Evolutionary conservation across 1,140 invertebrate genomes (phyloP), one percentile per base, ranked within the genome.

Genomic region (Anoplophora glabripennis): DNA sequence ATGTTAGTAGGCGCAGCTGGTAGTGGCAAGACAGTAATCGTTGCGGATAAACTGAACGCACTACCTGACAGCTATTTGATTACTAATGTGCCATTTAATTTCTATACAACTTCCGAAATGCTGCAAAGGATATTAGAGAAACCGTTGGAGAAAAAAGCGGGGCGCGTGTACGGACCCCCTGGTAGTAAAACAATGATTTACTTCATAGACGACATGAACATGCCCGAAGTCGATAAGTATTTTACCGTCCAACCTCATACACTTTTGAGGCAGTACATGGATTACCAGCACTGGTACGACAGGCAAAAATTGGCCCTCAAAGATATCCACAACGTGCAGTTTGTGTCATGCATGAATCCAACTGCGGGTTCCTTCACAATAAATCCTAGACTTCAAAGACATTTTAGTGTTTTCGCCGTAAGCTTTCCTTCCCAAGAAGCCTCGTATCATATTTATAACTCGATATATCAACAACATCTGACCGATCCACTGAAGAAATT

Each of bases 121-220:
- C 84, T 97, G 35, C 94, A 98, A 77, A 85, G 86, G 73, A 84
- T 95, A 37, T 79, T 98, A 33, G 95, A 98, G 73, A 92, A 93
- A 63, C 91, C 93, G 15, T 76, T 98, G 52, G 95, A 97, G 72
- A 97, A 96, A 78, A 98, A 98, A 77, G 92, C 94, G 1, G 94
- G 94, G 0, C 84, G 90, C 42, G 95, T 93, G 76, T 98, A 87
- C 75, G 94, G 91, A 0, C 95, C 95, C 36, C 91, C 92, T 1
- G 94, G 94, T 7, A 93, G 85, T 63, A 93, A 95, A 68, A 86
- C 84, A 11, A 85, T 98, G 71, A 86, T 98, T 57, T 98, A 96
- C 76, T 98, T 97, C 72, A 87, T 98, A 52, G 95, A 98, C 74
- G 95, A 98, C 72, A 86, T 98, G 81, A 98, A 98, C 77, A 97